Evolutionary conservation across 2,888 invertebrate species (phyloP), one percentile per base, ranked within the genome.

Genomic region (Brachynemurus nebulosus): DNA sequence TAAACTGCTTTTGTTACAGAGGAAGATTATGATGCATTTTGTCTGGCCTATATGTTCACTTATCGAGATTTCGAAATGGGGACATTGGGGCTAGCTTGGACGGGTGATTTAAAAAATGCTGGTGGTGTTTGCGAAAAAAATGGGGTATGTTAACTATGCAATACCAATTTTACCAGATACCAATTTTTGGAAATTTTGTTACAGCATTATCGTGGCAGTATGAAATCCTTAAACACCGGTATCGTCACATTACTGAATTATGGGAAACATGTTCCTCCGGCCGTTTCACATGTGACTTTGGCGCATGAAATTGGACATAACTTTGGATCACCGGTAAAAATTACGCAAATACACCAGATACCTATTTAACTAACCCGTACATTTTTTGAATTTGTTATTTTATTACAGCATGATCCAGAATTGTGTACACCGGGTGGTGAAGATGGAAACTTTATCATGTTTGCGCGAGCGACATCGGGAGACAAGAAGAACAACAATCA

Each of bases 261-360:
- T 69, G 95, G 95, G 47, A 92, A 92, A 66, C 88, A 92, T 65
- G 96, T 97, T 49, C 93, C 96, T 47, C 90, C 95, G n/a, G 90
- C 95, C 42, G 96, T 98, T 36, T 93, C 93, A 9, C 95, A 96
- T 67, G 89, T 97, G 52, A 98, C 97, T 3, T 74, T 98, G 53
- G 97, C 97, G 12, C 98, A 98, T 67, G 98, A 98, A 72, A 93
- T 98, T 58, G 98, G 97, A 45, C 97, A 98, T 69, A 98, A 97
- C 69, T 97, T 98, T 62, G 97, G 97, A 51, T 92, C 92, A 42
- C 93, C 93, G 64, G 91, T 91, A 70, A 75, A 77, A 71, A 52
- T 44, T 27, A 27, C 17, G 23, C 30, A 16, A n/a, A n/a, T n/a
- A n/a, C n/a, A n/a, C n/a, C n/a, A n/a, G n/a, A n/a, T n/a, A n/a